Evolutionary conservation across 2,888 invertebrate species (phyloP), one percentile per base, ranked within the genome.

Genomic region (Trachelus troglodyta): DNA sequence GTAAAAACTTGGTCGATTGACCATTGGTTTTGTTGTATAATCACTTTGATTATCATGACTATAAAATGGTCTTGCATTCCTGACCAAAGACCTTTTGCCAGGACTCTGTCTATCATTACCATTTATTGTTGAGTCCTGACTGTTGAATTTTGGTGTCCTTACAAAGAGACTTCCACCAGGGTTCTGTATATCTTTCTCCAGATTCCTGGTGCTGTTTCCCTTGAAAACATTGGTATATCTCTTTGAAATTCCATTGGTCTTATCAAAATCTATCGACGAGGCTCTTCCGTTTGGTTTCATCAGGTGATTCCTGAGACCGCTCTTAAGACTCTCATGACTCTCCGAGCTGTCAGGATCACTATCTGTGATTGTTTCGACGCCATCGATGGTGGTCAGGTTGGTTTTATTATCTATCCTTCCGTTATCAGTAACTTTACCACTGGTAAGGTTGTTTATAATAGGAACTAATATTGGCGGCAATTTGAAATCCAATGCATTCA

Each of bases 381-480:
- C 76, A 11, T 78, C 78, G 35, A 73, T 37, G 35, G 69, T 56
- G 15, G 69, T 30, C 69, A 12, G 30, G 11, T 69, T 15, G 73
- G 75, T 30, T 71, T 71, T 34, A 69, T 56, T 68, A 31, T 34
- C 76, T 23, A 23, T 75, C 30, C 74, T 76, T 37, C 76, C 74
- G 81, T 83, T 87, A 56, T 87, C 87, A 11, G 83, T 79, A 69
- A 82, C 81, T 78, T 86, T 85, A 74, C 81, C 84, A 69, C 87
- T 90, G 30, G 88, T 87, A 85, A 95, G 90, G 81, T 94, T 94
- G 83, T 94, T 94, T 81, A 95, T 94, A 78, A 95, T 95, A 40
- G 95, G 95, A 69, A 95, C 92, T 83, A 95, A 91, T 87, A 96
- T 95, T 4, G 96, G 96, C 12, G 96, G 95, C 73, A 96, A 91